Evolutionary conservation across 2,113 vertebrate genomes (phyloP).

Genomic region (Odobenus rosmarus): DNA sequence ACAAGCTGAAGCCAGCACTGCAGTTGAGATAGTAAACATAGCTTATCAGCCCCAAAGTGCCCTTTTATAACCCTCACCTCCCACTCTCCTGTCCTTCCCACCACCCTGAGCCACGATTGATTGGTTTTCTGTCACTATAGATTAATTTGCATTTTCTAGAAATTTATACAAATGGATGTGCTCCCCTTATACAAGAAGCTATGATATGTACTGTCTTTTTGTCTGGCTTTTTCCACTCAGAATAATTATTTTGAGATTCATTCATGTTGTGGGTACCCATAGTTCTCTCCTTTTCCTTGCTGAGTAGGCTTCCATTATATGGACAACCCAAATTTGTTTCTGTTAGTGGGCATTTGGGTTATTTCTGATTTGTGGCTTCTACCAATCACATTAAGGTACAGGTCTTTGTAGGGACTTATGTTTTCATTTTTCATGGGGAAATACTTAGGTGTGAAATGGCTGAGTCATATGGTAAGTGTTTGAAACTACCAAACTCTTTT

Average conservation of each 20-base stretch:
- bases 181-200: no score
- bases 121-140: neutral
- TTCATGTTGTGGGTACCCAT: neutral
- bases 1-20: neutral
- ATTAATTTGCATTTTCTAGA: neutral
- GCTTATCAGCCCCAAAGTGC: neutral
- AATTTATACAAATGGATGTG: neutral
- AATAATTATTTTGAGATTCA: neutral
- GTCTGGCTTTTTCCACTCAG: neutral
- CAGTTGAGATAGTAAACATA: neutral
- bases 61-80: neutral
- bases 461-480: neutral
- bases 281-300: neutral
- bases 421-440: neutral
- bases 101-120: neutral
- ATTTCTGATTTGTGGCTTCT: neutral
- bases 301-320: neutral
- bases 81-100: no score
- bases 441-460: neutral
- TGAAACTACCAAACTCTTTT: neutral
- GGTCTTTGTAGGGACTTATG: neutral
- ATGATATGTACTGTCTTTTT: neutral
- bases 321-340: neutral
- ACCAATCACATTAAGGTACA: neutral
- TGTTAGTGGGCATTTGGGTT: neutral